Base-by-base conservation (phyloP, 2,113 vertebrate species). In the Erpornis zantholeuca region DNA sequence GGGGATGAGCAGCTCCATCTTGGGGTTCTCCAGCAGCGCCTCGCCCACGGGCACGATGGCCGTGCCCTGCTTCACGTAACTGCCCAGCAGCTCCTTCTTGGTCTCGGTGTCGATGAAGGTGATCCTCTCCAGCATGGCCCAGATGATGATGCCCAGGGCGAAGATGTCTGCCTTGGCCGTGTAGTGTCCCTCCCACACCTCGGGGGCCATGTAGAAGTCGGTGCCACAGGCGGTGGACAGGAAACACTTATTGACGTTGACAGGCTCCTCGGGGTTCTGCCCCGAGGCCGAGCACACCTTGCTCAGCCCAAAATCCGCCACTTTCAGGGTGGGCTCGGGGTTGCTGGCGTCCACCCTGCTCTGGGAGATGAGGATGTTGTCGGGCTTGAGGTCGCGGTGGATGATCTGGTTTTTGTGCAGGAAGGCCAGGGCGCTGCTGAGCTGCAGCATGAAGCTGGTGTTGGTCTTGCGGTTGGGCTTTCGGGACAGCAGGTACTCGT, bases 161-260 rank as follows among this genome's bases (percentile, higher is more conserved):
- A 99, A 99, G 97, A 99, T 99, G 96, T 99, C 99, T 1, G 99
- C 99, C 96, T 99, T 99, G 71, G 99, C 99, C 3, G 99, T 99
- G 95, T 99, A 99, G 97, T 99, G 99, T 29, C 99, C 99, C 96
- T 99, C 99, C 98, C 99, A 99, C 5, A 99, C 99, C 97, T 99
- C 99, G 0, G 99, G 99, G 40, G 99, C 99, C 99, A 99, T 99
- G 95, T 99, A 99, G 97, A 99, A 99, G 97, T 99, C 99, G 4
- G 99, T 99, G 49, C 99, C 99, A 5, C 99, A 99, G 0, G 99
- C 99, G 1, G 99, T 99, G 23, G 99, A 99, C 90, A 99, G 98
- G 96, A 99, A 99, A 94, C 99, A 99, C 94, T 99, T 99, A 96
- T 99, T 99, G 65, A 99, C 98, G 2, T 98, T 99, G 76, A 98